phyloP scores from a whole-genome alignment of 2,113 vertebrate genomes.

The Chaetodon trifascialis region DNA sequence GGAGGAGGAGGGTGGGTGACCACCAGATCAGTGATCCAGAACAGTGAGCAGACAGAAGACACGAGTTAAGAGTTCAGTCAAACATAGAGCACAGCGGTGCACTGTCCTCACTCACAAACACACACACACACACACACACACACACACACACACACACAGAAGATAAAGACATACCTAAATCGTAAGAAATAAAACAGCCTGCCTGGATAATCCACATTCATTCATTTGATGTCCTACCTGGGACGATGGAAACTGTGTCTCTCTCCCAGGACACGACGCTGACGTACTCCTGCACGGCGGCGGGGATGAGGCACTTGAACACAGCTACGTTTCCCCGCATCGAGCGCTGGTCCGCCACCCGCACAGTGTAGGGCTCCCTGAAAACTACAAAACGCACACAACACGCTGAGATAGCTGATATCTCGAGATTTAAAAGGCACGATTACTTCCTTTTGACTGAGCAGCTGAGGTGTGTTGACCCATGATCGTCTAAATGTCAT shows the following conservation, averaged over 20 bases:
- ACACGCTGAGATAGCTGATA: neutral
- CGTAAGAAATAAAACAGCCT: slow-evolving; percentile 18
- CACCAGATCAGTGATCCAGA: slow-evolving; percentile 78
- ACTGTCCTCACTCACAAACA: slow-evolving; percentile 29
- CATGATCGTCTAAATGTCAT: slow-evolving; percentile 10
- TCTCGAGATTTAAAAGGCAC: neutral
- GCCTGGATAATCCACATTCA: slow-evolving; percentile 3
- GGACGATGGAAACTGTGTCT: slow-evolving; percentile 97
- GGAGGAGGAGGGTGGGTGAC: slow-evolving; percentile 39
- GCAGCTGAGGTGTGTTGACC: neutral
- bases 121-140: slow-evolving; percentile 31
- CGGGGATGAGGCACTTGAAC: slow-evolving; percentile 99
- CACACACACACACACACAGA: slow-evolving; percentile 19
- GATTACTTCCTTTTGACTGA: neutral
- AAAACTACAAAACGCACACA: slow-evolving; percentile 83
- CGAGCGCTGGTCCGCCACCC: slow-evolving; percentile 98
- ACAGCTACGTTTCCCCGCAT: slow-evolving; percentile 99
- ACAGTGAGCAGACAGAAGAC: slow-evolving; percentile 81
- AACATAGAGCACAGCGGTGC: slow-evolving; percentile 62
- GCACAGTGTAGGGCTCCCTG: slow-evolving; percentile 99
- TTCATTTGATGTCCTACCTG: slow-evolving; percentile 88
- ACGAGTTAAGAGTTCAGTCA: slow-evolving; percentile 75
- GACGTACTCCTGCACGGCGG: slow-evolving; percentile 98
- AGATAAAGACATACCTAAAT: slow-evolving; percentile 35
- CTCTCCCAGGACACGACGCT: slow-evolving; percentile 99